Conservation (phyloP, 2,797 vertebrate species). For the Brotogeris chrysoptera region DNA sequence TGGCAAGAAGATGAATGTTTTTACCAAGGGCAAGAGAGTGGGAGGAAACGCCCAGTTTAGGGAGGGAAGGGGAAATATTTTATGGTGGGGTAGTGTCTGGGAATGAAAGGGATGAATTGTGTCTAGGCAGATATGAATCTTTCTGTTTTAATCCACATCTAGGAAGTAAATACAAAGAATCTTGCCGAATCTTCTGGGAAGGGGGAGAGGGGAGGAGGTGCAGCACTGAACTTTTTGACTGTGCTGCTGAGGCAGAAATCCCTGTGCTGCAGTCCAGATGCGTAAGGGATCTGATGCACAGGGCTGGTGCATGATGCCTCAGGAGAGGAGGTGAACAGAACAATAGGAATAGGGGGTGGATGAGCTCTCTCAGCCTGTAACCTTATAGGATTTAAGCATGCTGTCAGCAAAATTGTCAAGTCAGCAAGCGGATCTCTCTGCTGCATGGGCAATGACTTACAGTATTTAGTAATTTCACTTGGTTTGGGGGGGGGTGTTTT, state of each 20-base stretch:
- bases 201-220: background rate
- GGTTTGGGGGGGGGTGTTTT: background rate
- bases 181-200: background rate
- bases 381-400: background rate
- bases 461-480: background rate
- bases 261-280: background rate
- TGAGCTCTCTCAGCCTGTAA: background rate
- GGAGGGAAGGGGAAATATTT: conserved; percentile 63
- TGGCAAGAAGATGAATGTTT: conserved; percentile 62
- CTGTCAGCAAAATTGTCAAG: background rate
- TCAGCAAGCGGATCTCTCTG: conserved; percentile 3
- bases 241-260: background rate
- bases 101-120: conserved; percentile 61
- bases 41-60: conserved; percentile 56
- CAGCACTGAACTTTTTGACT: fast-evolving
- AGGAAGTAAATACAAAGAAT: conserved; percentile 51
- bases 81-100: conserved; percentile 58
- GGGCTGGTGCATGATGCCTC: fast-evolving
- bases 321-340: background rate
- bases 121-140: conserved; percentile 38
- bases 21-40: conserved; percentile 60
- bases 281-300: background rate
- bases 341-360: conserved; percentile 4
- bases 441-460: background rate
- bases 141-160: conserved; percentile 50